Evolutionary conservation across 1,140 invertebrate genomes (phyloP), one percentile per base, ranked within the genome.

Genomic region (Ostrea denselamellosa): DNA sequence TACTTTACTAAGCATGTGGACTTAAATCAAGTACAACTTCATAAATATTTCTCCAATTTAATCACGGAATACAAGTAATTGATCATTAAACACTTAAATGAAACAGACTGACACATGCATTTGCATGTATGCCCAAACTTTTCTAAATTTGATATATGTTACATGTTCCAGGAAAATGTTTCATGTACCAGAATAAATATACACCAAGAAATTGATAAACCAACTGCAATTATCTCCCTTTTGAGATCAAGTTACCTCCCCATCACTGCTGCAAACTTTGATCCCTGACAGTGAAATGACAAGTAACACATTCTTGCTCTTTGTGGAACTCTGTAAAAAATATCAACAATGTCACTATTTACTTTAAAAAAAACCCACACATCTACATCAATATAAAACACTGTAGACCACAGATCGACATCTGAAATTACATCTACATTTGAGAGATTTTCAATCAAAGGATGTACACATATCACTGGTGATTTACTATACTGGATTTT

Each of bases 221-320:
- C 34, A 44, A 44, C 34, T 44, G 34, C 34, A 44, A 44, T 44
- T 44, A 44, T 44, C 34, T 44, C 34, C 34, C 34, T 44, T 44
- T 17, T 2, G 17, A 1, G 22, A 22, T 62, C 91, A 91, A 95
- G 95, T 96, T 95, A 97, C 97, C 96, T 97, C 97, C 94, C 97
- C 97, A 95, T 97, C 96, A 94, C 96, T 96, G 94, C 97, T 97
- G 96, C 97, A 97, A 96, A 97, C 96, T 96, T 97, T 97, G 92
- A 97, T 96, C 87, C 97, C 97, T 58, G 96, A 96, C 52, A 97
- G 95, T 44, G 97, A 97, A 88, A 97, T 96, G 90, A 97, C 96
- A 90, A 97, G 94, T 19, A 97, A 95, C 84, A 97, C 97, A 68
- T 97, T 96, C 91, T 96, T 97, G 90, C 96, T 97, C 85, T 93